Base-by-base conservation (phyloP, 2,113 vertebrate species). In the Tauraco erythrolophus region DNA sequence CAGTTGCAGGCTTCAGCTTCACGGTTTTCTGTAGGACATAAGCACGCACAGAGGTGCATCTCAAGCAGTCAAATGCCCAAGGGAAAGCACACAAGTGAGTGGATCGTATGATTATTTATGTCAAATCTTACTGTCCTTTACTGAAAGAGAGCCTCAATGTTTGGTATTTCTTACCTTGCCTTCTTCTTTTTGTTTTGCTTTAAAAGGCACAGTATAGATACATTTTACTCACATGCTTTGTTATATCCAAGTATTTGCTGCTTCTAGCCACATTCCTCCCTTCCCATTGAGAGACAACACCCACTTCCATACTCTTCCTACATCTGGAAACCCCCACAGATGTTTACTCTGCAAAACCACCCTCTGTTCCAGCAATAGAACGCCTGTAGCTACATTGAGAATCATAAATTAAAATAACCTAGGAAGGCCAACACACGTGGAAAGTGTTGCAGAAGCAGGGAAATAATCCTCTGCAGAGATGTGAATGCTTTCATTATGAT, bases 241-340 rank as follows among this genome's bases (percentile, higher is more conserved):
- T 53, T 68, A 51, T 35, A 86, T 82, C 43, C 69, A 92, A 92
- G 33, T 82, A 56, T 91, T 94, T 89, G 60, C 41, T 92, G 50
- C 92, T 94, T 48, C 62, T 91, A 88, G 48, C 25, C 43, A 70
- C 82, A 88, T 97, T 96, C 91, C 65, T 96, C 19, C 74, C 71
- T 84, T 94, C 56, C 91, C 87, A 66, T 43, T 96, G 97, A 92
- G 95, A 94, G 88, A 91, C 91, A 89, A 86, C 81, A 94, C 86
- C 74, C 86, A 95, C 71, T 96, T 94, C 84, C 89, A 88, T 45
- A 61, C 21, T 84, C 57, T 76, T 91, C 37, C 71, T 96, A 61
- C 84, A 95, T 92, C 95, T 95, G 93, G 80, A 96, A 96, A 96
- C 81, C 65, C 94, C 92, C 71, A 77, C 93, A 96, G 84, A 96